Evolutionary conservation across 1,140 invertebrate species (phyloP).

Genomic region (Lineus longissimus): DNA sequence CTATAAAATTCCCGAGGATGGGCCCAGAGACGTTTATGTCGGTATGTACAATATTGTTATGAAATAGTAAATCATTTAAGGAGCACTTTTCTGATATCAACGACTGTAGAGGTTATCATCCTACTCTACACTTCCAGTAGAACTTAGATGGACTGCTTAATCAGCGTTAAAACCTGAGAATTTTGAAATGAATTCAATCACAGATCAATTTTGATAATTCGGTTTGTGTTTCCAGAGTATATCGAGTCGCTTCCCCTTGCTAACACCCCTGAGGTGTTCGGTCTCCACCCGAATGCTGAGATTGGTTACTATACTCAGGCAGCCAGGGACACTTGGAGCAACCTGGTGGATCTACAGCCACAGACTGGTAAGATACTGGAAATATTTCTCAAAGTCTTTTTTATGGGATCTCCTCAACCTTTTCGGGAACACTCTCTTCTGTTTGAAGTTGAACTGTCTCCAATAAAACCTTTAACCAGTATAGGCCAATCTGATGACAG

Average conservation of each 20-base stretch:
- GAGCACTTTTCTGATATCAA: not conserved
- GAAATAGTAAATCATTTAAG: not conserved
- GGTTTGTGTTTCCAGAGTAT: slow-evolving; percentile 37
- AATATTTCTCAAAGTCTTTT: too few relatives aligned
- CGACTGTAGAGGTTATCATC: too few relatives aligned
- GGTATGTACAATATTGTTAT: slow-evolving; percentile 25
- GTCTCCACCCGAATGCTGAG: slow-evolving; percentile 54
- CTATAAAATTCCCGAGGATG: slow-evolving; percentile 72
- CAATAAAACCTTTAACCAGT: too few relatives aligned
- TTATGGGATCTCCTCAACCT: too few relatives aligned
- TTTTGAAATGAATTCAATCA: too few relatives aligned
- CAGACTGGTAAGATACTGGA: slow-evolving; percentile 65
- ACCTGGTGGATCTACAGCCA: slow-evolving; percentile 80
- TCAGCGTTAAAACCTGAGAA: too few relatives aligned
- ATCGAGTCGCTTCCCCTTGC: slow-evolving; percentile 50
- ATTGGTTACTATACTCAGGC: slow-evolving; percentile 70
- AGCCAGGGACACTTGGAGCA: slow-evolving; percentile 75
- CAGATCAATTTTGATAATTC: not conserved
- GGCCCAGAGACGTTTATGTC: slow-evolving; percentile 59
- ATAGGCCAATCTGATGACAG: too few relatives aligned
- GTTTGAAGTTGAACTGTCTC: too few relatives aligned
- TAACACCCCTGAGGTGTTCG: slow-evolving; percentile 55
- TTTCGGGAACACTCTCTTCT: too few relatives aligned
- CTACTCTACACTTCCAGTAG: too few relatives aligned
- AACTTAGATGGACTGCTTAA: too few relatives aligned